A percentile compares a stretch with the other conserved stretches of the same genome.
phyloP scores from a whole-genome alignment of 2,888 invertebrate genomes.

The Cosmopolites sordidus region DNA sequence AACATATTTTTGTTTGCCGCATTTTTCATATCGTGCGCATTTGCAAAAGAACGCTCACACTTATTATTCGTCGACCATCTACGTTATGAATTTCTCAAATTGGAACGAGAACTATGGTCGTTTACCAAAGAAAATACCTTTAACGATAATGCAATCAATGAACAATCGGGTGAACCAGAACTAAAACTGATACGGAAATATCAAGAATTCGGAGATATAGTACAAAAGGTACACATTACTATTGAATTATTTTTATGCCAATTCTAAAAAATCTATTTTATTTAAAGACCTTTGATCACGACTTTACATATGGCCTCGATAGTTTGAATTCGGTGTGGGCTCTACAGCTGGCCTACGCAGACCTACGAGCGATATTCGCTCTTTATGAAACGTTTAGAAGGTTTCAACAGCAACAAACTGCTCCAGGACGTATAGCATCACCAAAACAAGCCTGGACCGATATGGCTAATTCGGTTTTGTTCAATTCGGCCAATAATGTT shows the following conservation, averaged over 20 bases:
- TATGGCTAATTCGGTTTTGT: constrained; percentile 61
- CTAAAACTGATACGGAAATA: constrained; percentile 56
- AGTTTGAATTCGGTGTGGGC: constrained; percentile 54
- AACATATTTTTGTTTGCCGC: no score
- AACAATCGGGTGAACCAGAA: constrained; percentile 44
- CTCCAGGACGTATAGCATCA: constrained; percentile 42
- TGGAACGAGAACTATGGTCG: constrained; percentile 54
- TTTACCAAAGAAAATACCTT: constrained; percentile 24
- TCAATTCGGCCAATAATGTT: constrained; percentile 59
- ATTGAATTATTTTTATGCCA: not conserved
- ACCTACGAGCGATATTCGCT: constrained; percentile 60
- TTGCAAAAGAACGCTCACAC: constrained; percentile 13
- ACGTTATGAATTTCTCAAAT: constrained; percentile 55
- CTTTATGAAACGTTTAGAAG: constrained; percentile 64
- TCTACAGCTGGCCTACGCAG: constrained; percentile 60
- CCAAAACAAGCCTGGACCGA: constrained; percentile 57
- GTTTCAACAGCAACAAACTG: constrained; percentile 51
- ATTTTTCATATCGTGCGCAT: no score
- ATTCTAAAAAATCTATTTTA: not conserved
- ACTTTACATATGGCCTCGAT: constrained; percentile 33
- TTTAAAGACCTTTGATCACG: constrained; percentile 30
- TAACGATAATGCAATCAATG: constrained; percentile 27
- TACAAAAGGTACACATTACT: constrained; percentile 44
- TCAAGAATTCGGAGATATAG: constrained; percentile 53
- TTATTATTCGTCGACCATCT: constrained; percentile 53